Base-by-base conservation (phyloP, 2,888 invertebrate genomes). In the Anoplius nigerrimus region DNA sequence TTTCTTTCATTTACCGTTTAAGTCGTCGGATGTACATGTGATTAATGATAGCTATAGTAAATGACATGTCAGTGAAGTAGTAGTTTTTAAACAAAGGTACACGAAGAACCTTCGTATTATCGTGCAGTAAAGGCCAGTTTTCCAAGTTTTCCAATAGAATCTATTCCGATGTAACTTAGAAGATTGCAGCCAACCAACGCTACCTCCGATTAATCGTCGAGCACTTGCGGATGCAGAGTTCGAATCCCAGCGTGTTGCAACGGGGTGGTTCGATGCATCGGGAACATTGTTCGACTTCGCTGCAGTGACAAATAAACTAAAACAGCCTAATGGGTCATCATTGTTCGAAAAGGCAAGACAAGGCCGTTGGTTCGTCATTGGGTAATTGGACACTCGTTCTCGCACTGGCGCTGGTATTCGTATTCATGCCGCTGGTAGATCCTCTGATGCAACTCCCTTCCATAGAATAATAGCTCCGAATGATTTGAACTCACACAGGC, bases 331-430 rank as follows among this genome's bases (percentile, higher is more conserved):
- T 48, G 16, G 48, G 48, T 18, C 48, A 18, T 48, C 11, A 48
- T 48, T 48, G 48, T 48, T 83, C 76, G 72, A 66, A 78, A 82
- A 85, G 81, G 80, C 76, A 80, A 81, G 76, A 79, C 85, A 85
- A 85, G 85, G 85, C 82, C 84, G 81, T 71, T 61, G 48, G 62
- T 57, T 75, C 64, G 72, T 76, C 76, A 82, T 83, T 81, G 80
- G 66, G 80, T 81, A 79, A 81, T 82, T 76, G 80, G 69, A 68
- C 75, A 67, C 69, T 76, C 73, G 71, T 69, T 74, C 67, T 71
- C 64, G 76, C 63, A 74, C 71, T 67, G 65, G 71, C 48, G 60
- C 59, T 56, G 70, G 67, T 71, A 74, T 75, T 74, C 66, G 71
- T 75, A 68, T 68, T 70, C 72, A 53, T 62, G 59, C 63, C 59